Percentiles rank a stretch among this genome's conserved stretches.
These are phyloP conservation scores for Rafetus swinhoei DNA, from an alignment of 2,113 vertebrate genomes.

Conservation along the genomic window DNA sequence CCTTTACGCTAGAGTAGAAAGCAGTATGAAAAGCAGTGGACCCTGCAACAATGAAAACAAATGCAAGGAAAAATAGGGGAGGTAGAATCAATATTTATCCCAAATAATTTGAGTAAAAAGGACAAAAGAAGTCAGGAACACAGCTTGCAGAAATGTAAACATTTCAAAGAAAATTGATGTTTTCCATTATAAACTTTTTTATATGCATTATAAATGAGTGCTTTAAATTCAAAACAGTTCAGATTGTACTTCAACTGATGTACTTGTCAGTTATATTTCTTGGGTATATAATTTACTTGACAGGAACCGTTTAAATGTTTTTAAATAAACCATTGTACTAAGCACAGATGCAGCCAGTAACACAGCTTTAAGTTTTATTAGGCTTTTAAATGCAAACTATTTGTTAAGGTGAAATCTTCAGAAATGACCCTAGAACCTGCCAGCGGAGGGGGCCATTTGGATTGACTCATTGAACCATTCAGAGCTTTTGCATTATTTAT, in stretches of 20 bases:
- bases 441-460: constrained; percentile 15
- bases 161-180: constrained; percentile 25
- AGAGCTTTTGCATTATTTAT: constrained; percentile 34
- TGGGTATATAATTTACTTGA: constrained; percentile 63
- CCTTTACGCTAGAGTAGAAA: not conserved
- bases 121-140: not conserved
- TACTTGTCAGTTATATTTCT: constrained; percentile 43
- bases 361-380: constrained; percentile 55
- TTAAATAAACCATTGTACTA: constrained; percentile 59
- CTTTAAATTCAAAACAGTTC: constrained; percentile 30
- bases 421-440: constrained; percentile 36
- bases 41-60: not conserved
- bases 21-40: not conserved
- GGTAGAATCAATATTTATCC: not conserved
- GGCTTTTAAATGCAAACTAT: constrained; percentile 62
- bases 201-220: not conserved
- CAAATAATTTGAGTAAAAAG: constrained; percentile 4
- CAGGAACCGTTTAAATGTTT: constrained; percentile 59
- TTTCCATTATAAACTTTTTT: constrained; percentile 36
- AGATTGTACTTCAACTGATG: not conserved
- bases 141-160: not conserved
- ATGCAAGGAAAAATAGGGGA: not conserved
- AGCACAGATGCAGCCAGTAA: constrained; percentile 43
- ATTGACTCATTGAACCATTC: constrained; percentile 26
- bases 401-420: constrained; percentile 62